Evolutionary conservation across 2,113 vertebrate genomes (phyloP), one percentile per base, ranked within the genome.

Genomic region (Ameiurus melas): DNA sequence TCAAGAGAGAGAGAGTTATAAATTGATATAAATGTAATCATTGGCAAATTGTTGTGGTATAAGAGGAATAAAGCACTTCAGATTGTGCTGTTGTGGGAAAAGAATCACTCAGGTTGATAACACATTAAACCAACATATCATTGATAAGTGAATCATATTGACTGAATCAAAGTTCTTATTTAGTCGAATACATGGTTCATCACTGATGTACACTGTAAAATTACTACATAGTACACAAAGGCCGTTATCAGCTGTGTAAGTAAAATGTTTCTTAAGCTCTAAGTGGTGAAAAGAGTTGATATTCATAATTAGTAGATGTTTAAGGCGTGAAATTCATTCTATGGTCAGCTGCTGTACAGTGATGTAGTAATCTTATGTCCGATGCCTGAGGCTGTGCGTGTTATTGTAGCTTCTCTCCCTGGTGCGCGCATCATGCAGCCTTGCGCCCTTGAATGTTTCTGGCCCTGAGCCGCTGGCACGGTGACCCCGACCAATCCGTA

Each of bases 391-490:
- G 78, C 57, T 86, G 87, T 80, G 60, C 78, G 70, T 57, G 47
- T 27, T 77, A 43, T 47, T 33, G 66, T 27, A 83, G 66, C 39
- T 47, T 75, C 51, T 87, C 78, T 89, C 58, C 90, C 79, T 68
- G 39, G 82, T 82, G 87, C 53, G 70, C 27, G 47, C 83, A 73
- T 84, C 68, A 89, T 60, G 51, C 55, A 84, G 79, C 70, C 85
- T 39, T 10, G 77, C 77, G 80, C 86, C 90, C 88, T 89, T 91
- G 86, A 88, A 80, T 87, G 62, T 43, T 68, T 83, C 75, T 89
- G 90, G 90, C 88, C 71, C 51, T 57, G 84, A 87, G 90, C 90
- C 90, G 85, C 71, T 88, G 80, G 90, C 88, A 84, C 80, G 78
- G 83, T 88, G 88, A 91, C 90, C 89, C 86, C 64, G 84, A 47